Conservation (phyloP, 2,888 invertebrate genomes). For the Acanthosepion esculentum region DNA sequence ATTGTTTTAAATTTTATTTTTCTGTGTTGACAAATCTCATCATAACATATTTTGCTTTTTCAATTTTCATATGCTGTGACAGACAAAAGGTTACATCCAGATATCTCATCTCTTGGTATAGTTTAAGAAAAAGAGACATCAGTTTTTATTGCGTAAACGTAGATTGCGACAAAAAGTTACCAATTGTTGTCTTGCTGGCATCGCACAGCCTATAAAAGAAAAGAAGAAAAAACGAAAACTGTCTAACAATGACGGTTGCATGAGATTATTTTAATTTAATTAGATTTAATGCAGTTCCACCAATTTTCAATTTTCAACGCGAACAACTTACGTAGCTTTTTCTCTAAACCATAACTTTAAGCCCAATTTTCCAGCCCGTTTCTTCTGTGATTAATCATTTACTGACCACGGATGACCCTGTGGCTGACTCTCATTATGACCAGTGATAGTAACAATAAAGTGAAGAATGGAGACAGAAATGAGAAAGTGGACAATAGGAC, state of each 20-base stretch:
- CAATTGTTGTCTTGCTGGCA: not conserved
- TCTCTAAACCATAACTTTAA: not conserved
- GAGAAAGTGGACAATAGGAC: not conserved
- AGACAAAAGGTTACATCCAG: no score
- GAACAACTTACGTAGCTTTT: not conserved
- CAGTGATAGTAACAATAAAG: not conserved
- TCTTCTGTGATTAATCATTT: not conserved
- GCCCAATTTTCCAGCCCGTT: not conserved
- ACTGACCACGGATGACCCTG: not conserved
- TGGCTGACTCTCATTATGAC: not conserved
- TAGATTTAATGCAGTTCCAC: not conserved
- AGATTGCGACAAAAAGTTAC: not conserved
- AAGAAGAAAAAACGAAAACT: not conserved
- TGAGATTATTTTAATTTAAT: not conserved
- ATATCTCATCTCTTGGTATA: no score
- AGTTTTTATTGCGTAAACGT: not conserved
- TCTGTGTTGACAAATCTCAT: no score
- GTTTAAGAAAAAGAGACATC: no score
- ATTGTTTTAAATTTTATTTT: no score
- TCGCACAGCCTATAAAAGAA: not conserved
- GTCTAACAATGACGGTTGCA: not conserved
- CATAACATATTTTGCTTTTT: no score
- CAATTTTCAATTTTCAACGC: no score
- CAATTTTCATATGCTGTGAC: no score
- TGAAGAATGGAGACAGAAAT: constrained; percentile 6